These are phyloP conservation scores for Silurus meridionalis DNA, from an alignment of 2,113 vertebrate species.

Conservation along the genomic window DNA sequence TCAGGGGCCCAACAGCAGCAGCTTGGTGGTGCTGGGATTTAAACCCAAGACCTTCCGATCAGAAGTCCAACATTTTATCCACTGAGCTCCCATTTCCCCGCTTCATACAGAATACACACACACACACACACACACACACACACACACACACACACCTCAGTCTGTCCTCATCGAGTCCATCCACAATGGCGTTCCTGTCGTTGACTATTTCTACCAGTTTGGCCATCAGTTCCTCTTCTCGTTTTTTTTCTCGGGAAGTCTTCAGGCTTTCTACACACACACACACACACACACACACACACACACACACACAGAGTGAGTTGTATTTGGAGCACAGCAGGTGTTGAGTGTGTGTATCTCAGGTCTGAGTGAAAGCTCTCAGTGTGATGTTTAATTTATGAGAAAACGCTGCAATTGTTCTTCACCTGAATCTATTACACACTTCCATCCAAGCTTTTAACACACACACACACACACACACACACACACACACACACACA, in stretches of 20 bases:
- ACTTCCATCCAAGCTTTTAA: background rate
- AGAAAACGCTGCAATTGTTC: background rate
- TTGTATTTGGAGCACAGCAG: background rate
- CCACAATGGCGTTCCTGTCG: conserved; percentile 84
- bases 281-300: conserved; percentile 26
- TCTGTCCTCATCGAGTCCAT: conserved; percentile 89
- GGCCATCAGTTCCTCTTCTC: conserved; percentile 81
- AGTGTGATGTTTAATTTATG: background rate
- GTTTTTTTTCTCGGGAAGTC: conserved; percentile 70
- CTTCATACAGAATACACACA: background rate
- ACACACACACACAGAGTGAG: background rate
- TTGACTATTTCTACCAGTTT: conserved; percentile 86
- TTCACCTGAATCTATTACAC: background rate
- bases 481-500: no score
- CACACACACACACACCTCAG: conserved; percentile 75
- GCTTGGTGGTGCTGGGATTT: no score
- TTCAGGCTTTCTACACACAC: conserved; percentile 76
- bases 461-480: no score
- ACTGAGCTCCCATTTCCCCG: no score
- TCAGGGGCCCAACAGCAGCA: no score
- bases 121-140: background rate
- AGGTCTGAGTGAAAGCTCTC: background rate
- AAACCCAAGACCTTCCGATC: no score
- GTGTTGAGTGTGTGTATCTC: background rate
- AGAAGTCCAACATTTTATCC: no score